Percentiles rank a stretch among this genome's conserved stretches.
phyloP scores from a whole-genome alignment of 2,113 vertebrate genomes.

The Haplochromis burtoni region DNA sequence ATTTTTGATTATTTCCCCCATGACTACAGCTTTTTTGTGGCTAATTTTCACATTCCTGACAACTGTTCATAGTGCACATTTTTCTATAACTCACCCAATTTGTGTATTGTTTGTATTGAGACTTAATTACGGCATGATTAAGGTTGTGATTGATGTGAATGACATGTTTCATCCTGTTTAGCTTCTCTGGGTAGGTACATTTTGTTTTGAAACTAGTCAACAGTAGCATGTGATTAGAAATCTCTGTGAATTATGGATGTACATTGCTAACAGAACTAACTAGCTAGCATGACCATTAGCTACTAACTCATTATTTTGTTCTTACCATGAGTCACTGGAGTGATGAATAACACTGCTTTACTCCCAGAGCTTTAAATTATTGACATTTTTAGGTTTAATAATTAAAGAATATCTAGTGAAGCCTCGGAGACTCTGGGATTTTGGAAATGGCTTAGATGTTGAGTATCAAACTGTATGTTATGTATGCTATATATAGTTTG shows the following conservation, averaged over 20 bases:
- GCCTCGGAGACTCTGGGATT: not conserved
- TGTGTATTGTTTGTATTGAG: not conserved
- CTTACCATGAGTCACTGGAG: not conserved
- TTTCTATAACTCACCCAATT: not conserved
- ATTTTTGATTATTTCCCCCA: not conserved
- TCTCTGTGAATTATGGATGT: not conserved
- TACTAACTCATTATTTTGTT: not conserved
- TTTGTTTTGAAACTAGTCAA: not conserved
- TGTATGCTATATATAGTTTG: slow-evolving; percentile 68
- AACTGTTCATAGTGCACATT: not conserved
- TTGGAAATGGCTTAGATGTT: slow-evolving; percentile 68
- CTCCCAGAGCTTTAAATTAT: not conserved
- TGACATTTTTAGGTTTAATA: not conserved
- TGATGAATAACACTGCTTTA: not conserved
- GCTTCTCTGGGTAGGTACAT: not conserved
- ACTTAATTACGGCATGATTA: not conserved
- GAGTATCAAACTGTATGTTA: slow-evolving; percentile 73
- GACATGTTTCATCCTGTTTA: not conserved
- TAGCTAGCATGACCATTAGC: not conserved
- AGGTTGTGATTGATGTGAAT: not conserved
- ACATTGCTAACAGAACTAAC: not conserved
- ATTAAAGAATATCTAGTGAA: not conserved
- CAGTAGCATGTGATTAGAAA: not conserved
- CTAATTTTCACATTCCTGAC: not conserved
- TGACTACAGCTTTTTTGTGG: not conserved